phyloP scores from a whole-genome alignment of 1,140 invertebrate species.

The Papilio helenus region DNA sequence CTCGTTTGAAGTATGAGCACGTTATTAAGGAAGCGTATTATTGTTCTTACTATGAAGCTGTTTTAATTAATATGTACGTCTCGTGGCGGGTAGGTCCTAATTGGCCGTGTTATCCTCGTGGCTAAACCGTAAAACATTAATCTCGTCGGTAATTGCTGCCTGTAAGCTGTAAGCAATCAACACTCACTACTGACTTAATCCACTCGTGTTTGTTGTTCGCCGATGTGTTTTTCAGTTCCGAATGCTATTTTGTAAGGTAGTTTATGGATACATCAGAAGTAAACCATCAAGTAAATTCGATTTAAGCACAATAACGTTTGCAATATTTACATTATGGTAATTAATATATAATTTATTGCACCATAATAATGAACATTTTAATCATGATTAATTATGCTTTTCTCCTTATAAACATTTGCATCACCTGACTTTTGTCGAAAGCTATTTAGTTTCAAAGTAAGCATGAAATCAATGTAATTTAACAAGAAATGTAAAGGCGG shows the following conservation, averaged over 20 bases:
- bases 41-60: slow-evolving; percentile 42
- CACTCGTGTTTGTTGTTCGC: slow-evolving; percentile 3
- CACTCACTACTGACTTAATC: slow-evolving; percentile 30
- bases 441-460: slow-evolving; percentile 13
- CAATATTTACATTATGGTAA: too few relatives aligned
- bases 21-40: slow-evolving; percentile 27
- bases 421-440: not conserved
- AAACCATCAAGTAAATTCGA: too few relatives aligned
- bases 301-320: too few relatives aligned
- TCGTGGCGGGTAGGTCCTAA: slow-evolving; percentile 47
- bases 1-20: slow-evolving; percentile 19
- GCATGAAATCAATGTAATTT: not conserved
- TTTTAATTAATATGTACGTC: slow-evolving; percentile 47
- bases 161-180: slow-evolving; percentile 27
- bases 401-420: not conserved
- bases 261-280: not conserved
- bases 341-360: too few relatives aligned
- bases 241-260: not conserved
- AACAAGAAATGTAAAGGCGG: slow-evolving; percentile 11
- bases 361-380: too few relatives aligned
- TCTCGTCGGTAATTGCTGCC: slow-evolving; percentile 35
- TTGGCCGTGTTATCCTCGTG: slow-evolving; percentile 53
- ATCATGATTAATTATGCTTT: not conserved
- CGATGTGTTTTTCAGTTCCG: not conserved
- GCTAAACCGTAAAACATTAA: slow-evolving; percentile 43